Percentiles rank a stretch among this genome's conserved stretches.
Evolutionary conservation across 2,113 vertebrate species (phyloP).

Genomic region (Xyrauchen texanus): DNA sequence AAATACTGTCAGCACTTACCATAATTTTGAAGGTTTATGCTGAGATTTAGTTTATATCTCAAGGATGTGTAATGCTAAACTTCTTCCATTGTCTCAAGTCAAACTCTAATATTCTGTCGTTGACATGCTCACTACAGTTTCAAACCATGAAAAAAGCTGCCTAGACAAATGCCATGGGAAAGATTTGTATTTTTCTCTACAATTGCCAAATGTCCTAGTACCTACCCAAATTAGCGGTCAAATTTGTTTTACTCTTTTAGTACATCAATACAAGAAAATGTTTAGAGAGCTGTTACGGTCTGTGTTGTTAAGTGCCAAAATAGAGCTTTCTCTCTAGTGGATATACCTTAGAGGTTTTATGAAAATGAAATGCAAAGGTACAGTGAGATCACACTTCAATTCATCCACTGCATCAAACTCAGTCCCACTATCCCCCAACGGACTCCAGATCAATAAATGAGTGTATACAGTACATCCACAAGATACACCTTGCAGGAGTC

Average conservation of each 20-base stretch:
- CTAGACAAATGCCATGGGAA: slow-evolving; percentile 26
- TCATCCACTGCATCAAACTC: slow-evolving; percentile 9
- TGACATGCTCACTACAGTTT: slow-evolving; percentile 28
- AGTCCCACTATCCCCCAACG: not conserved
- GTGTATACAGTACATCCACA: slow-evolving; percentile 27
- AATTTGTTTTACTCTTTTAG: too few species aligned
- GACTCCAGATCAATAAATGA: slow-evolving; percentile 31
- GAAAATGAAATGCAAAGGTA: slow-evolving; percentile 4
- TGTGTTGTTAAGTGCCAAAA: slow-evolving; percentile 18
- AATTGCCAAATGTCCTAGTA: not conserved
- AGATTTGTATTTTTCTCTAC: slow-evolving; percentile 36
- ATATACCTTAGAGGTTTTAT: not conserved
- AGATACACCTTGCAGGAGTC: slow-evolving; percentile 48
- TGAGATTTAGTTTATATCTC: slow-evolving; percentile 54
- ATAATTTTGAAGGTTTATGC: slow-evolving; percentile 64
- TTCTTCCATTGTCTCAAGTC: slow-evolving; percentile 43
- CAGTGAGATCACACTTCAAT: not conserved
- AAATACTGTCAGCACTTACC: slow-evolving; percentile 61
- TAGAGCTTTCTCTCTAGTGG: not conserved
- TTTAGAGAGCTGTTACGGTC: not conserved
- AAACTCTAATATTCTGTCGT: slow-evolving; percentile 45
- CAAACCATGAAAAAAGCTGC: not conserved
- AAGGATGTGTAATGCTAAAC: slow-evolving; percentile 62
- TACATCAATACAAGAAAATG: too few species aligned
- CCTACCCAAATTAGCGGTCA: too few species aligned